These are phyloP conservation scores for Drosophila vallismaia DNA, from an alignment of 2,888 invertebrate species.

Conservation along the genomic window DNA sequence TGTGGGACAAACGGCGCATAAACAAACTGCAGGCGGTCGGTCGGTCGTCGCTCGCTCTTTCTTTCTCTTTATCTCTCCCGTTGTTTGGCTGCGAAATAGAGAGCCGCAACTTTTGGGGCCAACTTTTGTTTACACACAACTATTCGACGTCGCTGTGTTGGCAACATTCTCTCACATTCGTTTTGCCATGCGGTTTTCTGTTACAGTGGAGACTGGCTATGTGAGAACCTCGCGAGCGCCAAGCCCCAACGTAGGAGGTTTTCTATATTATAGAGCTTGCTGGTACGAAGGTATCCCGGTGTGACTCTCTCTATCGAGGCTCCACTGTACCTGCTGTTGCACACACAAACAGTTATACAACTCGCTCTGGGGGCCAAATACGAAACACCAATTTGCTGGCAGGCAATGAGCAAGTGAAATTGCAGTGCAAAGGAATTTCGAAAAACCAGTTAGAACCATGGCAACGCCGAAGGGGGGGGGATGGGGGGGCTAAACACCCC, in stretches of 20 bases:
- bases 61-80: conserved; percentile 1
- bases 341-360: conserved; percentile 63
- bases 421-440: conserved; percentile 60
- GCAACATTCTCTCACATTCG: conserved; percentile 24
- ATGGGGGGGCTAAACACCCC: neutral
- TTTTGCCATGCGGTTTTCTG: conserved; percentile 41
- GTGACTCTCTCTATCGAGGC: neutral
- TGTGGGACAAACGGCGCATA: conserved; percentile 69
- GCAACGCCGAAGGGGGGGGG: conserved; percentile 25
- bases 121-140: conserved; percentile 56
- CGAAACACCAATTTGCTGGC: conserved; percentile 9
- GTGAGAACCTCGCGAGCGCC: too few species aligned
- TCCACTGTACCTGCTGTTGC: conserved; percentile 25
- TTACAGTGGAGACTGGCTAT: conserved; percentile 3
- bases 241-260: too few species aligned
- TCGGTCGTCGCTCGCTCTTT: neutral
- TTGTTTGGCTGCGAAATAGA: conserved; percentile 21
- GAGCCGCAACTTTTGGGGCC: conserved; percentile 32
- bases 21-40: conserved; percentile 36
- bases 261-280: too few species aligned
- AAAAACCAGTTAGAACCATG: conserved; percentile 67
- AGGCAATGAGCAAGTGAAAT: conserved; percentile 64
- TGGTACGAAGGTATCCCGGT: too few species aligned
- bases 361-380: conserved; percentile 42
- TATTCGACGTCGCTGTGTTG: conserved; percentile 59